Percentiles rank a stretch among this genome's conserved stretches.
phyloP scores from a whole-genome alignment of 1,140 invertebrate species.

The Brachionus paranguensis region DNA sequence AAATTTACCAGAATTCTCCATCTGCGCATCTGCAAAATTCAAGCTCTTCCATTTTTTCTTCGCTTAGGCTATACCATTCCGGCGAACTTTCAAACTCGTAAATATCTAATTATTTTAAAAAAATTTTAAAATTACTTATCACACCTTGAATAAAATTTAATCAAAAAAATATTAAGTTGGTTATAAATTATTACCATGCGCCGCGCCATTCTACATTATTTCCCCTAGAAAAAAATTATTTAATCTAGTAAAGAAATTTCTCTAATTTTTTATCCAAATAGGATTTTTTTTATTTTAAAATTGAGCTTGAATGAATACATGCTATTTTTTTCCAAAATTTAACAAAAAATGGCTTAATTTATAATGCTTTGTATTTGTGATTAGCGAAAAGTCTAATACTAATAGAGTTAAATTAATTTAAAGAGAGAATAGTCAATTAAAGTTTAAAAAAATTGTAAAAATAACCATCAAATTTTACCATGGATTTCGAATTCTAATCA shows the following conservation, averaged over 20 bases:
- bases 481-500: constrained; percentile 83
- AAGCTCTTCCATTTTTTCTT: constrained; percentile 77
- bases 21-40: constrained; percentile 56
- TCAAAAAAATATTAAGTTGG: not conserved
- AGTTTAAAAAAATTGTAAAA: not conserved
- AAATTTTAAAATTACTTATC: not conserved
- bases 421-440: no score
- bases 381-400: no score
- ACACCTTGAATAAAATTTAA: not conserved
- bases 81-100: not conserved
- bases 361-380: no score
- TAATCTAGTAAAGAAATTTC: no score
- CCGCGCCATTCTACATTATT: constrained; percentile 97
- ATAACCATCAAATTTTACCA: constrained; percentile 57
- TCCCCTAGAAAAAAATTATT: constrained; percentile 59
- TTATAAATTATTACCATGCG: constrained; percentile 5
- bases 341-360: no score
- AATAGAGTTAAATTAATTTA: no score
- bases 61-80: constrained; percentile 78
- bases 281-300: no score
- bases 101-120: not conserved
- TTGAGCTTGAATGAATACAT: no score
- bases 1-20: constrained; percentile 41
- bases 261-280: no score
- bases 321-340: no score